Evolutionary conservation across 1,140 invertebrate genomes (phyloP).

Genomic region (Leptinotarsa defecta): DNA sequence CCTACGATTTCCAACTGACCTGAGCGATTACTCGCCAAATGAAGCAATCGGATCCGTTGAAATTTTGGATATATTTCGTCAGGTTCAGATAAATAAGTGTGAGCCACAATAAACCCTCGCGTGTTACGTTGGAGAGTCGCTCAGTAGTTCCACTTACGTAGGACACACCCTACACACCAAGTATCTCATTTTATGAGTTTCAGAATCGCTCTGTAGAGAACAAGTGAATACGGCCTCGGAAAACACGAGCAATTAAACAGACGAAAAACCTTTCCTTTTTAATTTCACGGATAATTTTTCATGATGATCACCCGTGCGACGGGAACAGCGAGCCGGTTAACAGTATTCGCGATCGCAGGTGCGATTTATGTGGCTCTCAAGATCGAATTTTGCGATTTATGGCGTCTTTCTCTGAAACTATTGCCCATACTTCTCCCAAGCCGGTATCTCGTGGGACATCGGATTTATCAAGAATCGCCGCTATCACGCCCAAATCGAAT

Average conservation of each 20-base stretch:
- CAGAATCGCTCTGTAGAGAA: too few species aligned
- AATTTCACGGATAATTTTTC: conserved; percentile 8
- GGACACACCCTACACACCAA: too few species aligned
- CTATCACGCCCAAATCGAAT: conserved; percentile 36
- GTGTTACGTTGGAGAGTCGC: too few species aligned
- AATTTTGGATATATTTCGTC: too few species aligned
- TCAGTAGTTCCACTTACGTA: too few species aligned
- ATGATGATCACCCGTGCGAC: conserved; percentile 1
- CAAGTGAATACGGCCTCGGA: too few species aligned
- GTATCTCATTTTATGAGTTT: too few species aligned
- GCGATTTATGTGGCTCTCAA: conserved; percentile 53
- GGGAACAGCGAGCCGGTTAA: conserved; percentile 1
- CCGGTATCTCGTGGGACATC: conserved; percentile 45
- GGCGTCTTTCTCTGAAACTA: conserved; percentile 51
- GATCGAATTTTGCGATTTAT: conserved; percentile 55
- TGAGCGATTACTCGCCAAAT: too few species aligned
- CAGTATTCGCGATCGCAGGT: conserved; percentile 47
- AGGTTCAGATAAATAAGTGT: too few species aligned
- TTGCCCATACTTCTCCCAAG: conserved; percentile 48
- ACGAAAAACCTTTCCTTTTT: neutral
- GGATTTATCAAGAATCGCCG: conserved; percentile 48
- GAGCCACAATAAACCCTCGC: too few species aligned
- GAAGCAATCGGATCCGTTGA: too few species aligned
- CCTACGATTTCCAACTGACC: too few species aligned
- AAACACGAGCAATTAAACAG: neutral